Conservation (phyloP, 53 echinoderm and acorn worm genomes). For the Echinometra lucunter region DNA sequence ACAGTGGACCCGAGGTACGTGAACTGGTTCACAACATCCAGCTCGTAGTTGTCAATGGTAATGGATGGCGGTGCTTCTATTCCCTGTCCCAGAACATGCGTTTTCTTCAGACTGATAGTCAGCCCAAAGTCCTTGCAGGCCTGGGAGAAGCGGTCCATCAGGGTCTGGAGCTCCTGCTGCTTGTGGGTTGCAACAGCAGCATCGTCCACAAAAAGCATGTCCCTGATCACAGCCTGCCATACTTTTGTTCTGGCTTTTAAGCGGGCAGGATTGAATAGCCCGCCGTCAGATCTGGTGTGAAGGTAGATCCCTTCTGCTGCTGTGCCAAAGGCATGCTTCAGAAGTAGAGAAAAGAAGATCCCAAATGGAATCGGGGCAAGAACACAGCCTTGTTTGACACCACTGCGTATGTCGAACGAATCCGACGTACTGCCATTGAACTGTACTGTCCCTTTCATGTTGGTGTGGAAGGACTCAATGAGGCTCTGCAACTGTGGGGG, state of each 20-base stretch:
- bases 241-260: slow-evolving; percentile 50
- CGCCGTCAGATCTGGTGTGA: slow-evolving; percentile 64
- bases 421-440: slow-evolving; percentile 21
- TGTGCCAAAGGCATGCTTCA: slow-evolving; percentile 52
- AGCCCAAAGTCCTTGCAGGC: slow-evolving; percentile 79
- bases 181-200: slow-evolving; percentile 68
- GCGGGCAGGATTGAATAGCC: slow-evolving; percentile 67
- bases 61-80: slow-evolving; percentile 47
- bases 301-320: slow-evolving; percentile 71
- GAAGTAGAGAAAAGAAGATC: slow-evolving; percentile 78
- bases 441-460: not conserved
- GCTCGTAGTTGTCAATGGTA: slow-evolving; percentile 47
- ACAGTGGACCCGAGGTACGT: slow-evolving; percentile 75
- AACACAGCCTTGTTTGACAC: slow-evolving; percentile 81
- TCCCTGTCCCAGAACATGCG: slow-evolving; percentile 66
- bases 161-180: slow-evolving; percentile 65
- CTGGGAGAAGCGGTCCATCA: slow-evolving; percentile 64
- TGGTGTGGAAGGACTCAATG: not conserved
- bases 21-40: slow-evolving; percentile 63
- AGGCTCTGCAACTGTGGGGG: slow-evolving; percentile 60
- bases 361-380: slow-evolving; percentile 79
- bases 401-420: slow-evolving; percentile 73
- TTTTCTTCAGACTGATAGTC: slow-evolving; percentile 84
- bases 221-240: slow-evolving; percentile 59
- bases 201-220: slow-evolving; percentile 75